Percentiles rank a stretch among this genome's conserved stretches.
These are phyloP conservation scores for Cremastinae sp. DNA, from an alignment of 2,888 invertebrate genomes.

Conservation along the genomic window DNA sequence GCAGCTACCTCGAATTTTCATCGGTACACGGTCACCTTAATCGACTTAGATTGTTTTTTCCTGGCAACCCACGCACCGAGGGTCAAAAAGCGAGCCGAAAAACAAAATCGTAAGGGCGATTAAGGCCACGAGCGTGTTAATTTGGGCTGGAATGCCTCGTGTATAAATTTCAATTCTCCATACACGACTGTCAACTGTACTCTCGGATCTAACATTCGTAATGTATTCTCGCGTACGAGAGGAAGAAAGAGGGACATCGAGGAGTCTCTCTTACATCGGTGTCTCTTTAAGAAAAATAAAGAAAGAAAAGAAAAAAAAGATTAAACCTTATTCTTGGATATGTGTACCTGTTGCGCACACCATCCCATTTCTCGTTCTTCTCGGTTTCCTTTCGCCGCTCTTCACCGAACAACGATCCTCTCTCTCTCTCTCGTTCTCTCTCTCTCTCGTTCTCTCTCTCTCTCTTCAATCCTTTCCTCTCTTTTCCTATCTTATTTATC, in stretches of 20 bases:
- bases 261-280: neutral
- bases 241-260: no score
- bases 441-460: slow-evolving; percentile 30
- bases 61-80: neutral
- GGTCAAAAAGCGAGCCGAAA: neutral
- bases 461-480: no score
- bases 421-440: slow-evolving; percentile 18
- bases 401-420: slow-evolving; percentile 12
- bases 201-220: slow-evolving; percentile 23
- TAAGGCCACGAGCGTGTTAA: neutral
- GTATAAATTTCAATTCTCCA: slow-evolving; percentile 12
- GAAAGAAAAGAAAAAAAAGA: slow-evolving; percentile 30
- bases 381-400: slow-evolving; percentile 39
- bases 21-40: no score
- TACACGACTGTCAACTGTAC: slow-evolving; percentile 23
- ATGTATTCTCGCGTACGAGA: no score
- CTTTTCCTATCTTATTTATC: slow-evolving; percentile 24
- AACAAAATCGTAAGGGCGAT: neutral
- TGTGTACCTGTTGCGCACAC: slow-evolving; percentile 60
- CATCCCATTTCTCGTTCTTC: slow-evolving; percentile 43
- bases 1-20: no score
- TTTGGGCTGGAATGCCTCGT: slow-evolving; percentile 17
- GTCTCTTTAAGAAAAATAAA: slow-evolving; percentile 7
- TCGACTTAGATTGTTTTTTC: neutral
- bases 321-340: slow-evolving; percentile 40